A percentile compares a stretch with the other conserved stretches of the same genome.
phyloP scores from a whole-genome alignment of 2,797 vertebrate genomes.

The Sebastes minor region DNA sequence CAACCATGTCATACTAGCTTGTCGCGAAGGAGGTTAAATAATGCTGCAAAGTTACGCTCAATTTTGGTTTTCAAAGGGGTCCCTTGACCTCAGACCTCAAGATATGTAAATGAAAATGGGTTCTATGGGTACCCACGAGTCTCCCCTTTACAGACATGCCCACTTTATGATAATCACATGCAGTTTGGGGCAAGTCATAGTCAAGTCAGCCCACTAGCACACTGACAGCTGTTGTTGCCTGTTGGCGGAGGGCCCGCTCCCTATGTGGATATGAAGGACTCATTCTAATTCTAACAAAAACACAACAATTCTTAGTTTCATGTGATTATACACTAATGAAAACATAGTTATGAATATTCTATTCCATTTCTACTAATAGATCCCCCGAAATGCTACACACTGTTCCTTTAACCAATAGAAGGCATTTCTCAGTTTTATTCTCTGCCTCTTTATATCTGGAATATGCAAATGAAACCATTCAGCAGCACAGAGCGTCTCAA shows the following conservation, averaged over 20 bases:
- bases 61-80: no score
- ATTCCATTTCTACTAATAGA: neutral
- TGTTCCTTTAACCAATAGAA: neutral
- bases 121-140: neutral
- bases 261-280: no score
- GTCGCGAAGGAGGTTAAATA: neutral
- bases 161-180: neutral
- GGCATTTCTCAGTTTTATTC: neutral
- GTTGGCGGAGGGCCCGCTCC: no score
- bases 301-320: neutral
- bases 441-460: neutral
- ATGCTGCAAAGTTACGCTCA: neutral
- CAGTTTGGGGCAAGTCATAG: neutral
- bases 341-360: neutral
- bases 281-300: no score
- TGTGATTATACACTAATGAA: neutral
- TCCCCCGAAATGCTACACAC: neutral
- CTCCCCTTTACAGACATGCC: neutral
- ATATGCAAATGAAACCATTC: constrained; percentile 36
- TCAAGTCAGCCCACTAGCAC: no score
- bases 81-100: no score
- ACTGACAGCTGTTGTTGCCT: no score
- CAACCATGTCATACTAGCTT: neutral
- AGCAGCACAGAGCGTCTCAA: constrained; percentile 25
- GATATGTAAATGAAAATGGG: neutral